phyloP scores from a whole-genome alignment of 2,888 invertebrate species.

The Torymus texanus region DNA sequence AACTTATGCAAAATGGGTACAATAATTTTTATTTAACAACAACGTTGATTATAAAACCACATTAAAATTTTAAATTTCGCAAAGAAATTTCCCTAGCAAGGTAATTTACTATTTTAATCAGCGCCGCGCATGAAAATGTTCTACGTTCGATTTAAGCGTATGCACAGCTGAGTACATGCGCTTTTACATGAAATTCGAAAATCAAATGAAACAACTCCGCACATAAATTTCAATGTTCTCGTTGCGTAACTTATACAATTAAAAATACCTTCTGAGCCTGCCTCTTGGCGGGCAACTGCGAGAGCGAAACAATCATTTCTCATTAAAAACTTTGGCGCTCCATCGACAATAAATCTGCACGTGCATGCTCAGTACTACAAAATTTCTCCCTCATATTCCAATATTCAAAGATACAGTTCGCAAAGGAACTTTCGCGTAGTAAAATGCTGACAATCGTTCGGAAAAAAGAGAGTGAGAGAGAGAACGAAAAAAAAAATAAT shows the following conservation, averaged over 20 bases:
- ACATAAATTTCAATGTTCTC: constrained; percentile 24
- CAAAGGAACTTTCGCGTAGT: constrained; percentile 8
- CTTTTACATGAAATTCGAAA: constrained; percentile 17
- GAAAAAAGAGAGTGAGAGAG: neutral
- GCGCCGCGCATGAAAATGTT: neutral
- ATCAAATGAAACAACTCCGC: constrained; percentile 2
- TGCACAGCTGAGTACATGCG: neutral
- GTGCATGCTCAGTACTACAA: neutral
- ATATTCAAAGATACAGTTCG: constrained; percentile 7
- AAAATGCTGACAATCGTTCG: neutral
- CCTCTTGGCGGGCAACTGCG: neutral
- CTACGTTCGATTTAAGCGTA: neutral
- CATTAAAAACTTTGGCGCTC: constrained; percentile 11
- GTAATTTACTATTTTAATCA: constrained; percentile 2
- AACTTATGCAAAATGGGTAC: too few relatives aligned
- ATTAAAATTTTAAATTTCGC: neutral
- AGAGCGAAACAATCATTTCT: neutral
- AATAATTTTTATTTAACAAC: too few relatives aligned
- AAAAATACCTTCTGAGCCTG: neutral
- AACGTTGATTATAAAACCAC: neutral
- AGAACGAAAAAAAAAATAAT: constrained; percentile 6
- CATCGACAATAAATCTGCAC: constrained; percentile 18
- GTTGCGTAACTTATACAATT: neutral
- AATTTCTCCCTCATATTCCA: constrained; percentile 36
- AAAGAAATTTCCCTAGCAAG: neutral